A percentile compares a stretch with the other conserved stretches of the same genome.
Conservation (phyloP, 2,113 vertebrate species). For the Pogonocichla stellata region DNA sequence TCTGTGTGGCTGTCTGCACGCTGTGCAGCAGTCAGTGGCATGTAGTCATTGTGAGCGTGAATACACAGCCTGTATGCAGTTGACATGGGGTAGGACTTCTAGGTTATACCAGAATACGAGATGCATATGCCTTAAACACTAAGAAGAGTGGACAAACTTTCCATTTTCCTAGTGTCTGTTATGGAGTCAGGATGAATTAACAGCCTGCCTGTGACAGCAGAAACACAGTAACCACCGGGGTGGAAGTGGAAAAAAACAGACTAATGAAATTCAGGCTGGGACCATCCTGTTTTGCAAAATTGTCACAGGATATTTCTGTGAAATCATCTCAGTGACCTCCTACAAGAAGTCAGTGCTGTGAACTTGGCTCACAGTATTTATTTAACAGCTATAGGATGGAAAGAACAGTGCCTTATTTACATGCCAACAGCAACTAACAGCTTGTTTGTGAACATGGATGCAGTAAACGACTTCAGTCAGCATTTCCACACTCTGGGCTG, state of each 20-base stretch:
- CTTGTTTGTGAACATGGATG: neutral
- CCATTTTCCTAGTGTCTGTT: neutral
- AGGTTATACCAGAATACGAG: neutral
- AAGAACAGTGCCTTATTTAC: neutral
- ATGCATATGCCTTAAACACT: neutral
- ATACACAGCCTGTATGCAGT: neutral
- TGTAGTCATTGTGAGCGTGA: neutral
- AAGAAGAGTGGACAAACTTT: neutral
- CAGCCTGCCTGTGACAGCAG: neutral
- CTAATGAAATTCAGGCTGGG: neutral
- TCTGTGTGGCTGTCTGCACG: neutral
- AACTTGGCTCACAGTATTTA: neutral
- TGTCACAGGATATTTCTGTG: neutral
- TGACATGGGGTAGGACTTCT: neutral
- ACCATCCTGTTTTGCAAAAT: constrained; percentile 53
- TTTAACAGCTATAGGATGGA: neutral
- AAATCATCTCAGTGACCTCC: neutral
- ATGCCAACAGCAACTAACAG: neutral
- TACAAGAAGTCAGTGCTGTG: neutral
- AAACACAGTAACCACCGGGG: neutral
- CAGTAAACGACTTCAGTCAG: neutral
- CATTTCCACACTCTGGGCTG: neutral
- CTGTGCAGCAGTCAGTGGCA: neutral
- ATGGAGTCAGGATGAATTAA: neutral
- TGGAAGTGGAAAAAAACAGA: constrained; percentile 5